These are phyloP conservation scores for Mamestra brassicae DNA, from an alignment of 2,888 invertebrate genomes.

Conservation along the genomic window DNA sequence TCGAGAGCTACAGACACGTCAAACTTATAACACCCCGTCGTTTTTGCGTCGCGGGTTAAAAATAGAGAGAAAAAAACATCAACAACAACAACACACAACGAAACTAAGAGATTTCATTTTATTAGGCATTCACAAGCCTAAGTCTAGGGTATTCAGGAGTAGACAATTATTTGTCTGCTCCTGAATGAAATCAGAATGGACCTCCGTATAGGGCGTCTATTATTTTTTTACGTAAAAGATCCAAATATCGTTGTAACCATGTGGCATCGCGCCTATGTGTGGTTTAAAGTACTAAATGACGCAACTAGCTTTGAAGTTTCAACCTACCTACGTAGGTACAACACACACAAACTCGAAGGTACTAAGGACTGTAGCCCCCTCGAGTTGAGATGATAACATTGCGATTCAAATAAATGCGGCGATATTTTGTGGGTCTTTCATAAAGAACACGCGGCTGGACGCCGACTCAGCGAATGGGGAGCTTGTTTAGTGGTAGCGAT, in stretches of 20 bases:
- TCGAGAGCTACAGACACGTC: too few species aligned
- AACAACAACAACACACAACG: too few species aligned
- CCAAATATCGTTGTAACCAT: neutral
- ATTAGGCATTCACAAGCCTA: too few species aligned
- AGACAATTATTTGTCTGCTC: too few species aligned
- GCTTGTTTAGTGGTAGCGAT: conserved; percentile 25
- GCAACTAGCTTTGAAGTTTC: neutral
- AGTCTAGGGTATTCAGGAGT: too few species aligned
- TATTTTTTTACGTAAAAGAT: neutral
- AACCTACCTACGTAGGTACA: conserved; percentile 6
- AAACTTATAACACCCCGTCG: too few species aligned
- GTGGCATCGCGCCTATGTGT: neutral
- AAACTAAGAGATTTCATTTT: too few species aligned
- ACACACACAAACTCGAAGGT: conserved; percentile 45
- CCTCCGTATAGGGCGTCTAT: too few species aligned
- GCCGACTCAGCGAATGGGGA: conserved; percentile 75
- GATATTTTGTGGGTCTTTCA: conserved; percentile 79
- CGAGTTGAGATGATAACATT: conserved; percentile 78
- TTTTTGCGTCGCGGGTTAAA: too few species aligned
- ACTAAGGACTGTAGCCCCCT: conserved; percentile 40
- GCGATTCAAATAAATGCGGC: conserved; percentile 80
- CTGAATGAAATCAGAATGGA: too few species aligned
- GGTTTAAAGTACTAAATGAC: neutral
- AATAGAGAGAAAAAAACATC: too few species aligned
- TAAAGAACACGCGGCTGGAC: conserved; percentile 81